phyloP scores from a whole-genome alignment of 2,113 vertebrate species.

The Amphiprion ocellaris region DNA sequence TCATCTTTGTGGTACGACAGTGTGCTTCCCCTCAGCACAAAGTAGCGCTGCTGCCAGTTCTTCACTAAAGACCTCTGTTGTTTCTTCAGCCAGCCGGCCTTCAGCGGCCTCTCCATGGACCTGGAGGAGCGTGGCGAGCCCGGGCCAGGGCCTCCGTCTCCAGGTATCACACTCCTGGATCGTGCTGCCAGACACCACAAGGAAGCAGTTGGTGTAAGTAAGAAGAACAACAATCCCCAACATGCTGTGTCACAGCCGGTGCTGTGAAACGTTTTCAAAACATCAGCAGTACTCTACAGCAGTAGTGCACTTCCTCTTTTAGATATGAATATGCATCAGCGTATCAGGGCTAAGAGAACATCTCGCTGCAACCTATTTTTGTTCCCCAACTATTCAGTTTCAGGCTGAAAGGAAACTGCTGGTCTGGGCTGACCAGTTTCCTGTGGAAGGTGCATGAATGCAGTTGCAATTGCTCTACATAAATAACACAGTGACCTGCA shows the following conservation, averaged over 20 bases:
- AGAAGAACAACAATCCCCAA: constrained; percentile 3
- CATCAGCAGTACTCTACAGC: constrained; percentile 11
- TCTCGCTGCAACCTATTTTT: constrained; percentile 38
- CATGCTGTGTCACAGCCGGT: constrained; percentile 11
- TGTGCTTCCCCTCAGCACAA: constrained; percentile 89
- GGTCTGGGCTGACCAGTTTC: constrained; percentile 66
- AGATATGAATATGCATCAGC: constrained; percentile 41
- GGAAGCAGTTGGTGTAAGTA: not conserved
- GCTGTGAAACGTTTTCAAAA: constrained; percentile 32
- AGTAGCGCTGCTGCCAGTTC: constrained; percentile 96
- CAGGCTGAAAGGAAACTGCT: constrained; percentile 63
- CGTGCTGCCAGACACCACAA: constrained; percentile 84
- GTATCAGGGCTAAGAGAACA: constrained; percentile 34
- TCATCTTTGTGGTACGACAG: constrained; percentile 95
- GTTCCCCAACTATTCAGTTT: constrained; percentile 14
- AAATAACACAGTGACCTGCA: not conserved
- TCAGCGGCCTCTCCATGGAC: constrained; percentile 89
- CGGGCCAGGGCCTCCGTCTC: constrained; percentile 75
- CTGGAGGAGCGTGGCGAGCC: constrained; percentile 60
- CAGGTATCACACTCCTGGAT: constrained; percentile 90
- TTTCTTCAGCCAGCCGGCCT: constrained; percentile 95
- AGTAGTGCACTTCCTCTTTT: constrained; percentile 68
- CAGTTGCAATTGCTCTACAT: constrained; percentile 41
- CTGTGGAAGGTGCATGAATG: constrained; percentile 53
- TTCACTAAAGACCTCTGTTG: constrained; percentile 95